Evolutionary conservation across 2,797 vertebrate genomes (phyloP), one percentile per base, ranked within the genome.

Genomic region (Peromyscus melanophrys): DNA sequence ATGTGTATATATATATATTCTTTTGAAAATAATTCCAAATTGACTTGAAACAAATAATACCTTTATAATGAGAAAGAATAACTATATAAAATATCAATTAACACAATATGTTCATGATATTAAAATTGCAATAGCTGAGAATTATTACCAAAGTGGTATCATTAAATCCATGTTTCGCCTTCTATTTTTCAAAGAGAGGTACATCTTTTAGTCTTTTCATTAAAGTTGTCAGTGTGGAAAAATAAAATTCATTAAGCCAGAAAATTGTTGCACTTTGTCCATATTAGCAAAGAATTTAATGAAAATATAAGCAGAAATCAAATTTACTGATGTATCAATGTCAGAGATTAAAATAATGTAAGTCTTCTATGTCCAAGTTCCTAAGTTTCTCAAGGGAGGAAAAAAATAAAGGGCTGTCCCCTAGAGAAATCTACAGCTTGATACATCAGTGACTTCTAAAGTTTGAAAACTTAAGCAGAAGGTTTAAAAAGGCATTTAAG

Each of bases 201-300:
- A 27, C 71, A 12, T 75, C 5, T 7, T 55, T 73, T 89, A 86
- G 7, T 78, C 89, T 87, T n/a, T 46, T 92, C 69, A 89, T 23
- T 80, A 61, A 78, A 40, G 52, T 86, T 59, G 43, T 65, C 88
- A 83, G n/a, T 55, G 31, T 92, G 9, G 57, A 90, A 78, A 92
- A 92, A 37, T 86, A 67, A 49, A 85, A 93, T 93, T 67, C 25
- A 55, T 25, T 93, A 91, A 89, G 73, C 23, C 73, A 96, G 43
- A 13, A 86, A 91, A 95, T 91, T 55, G 23, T 25, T 80, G 87
- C 63, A 75, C 25, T 71, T 87, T 95, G 25, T 94, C 61, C 92
- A 59, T 91, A 57, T 61, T 76, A 86, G 21, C 31, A 55, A 59
- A 90, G 5, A 92, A 31, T 80, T 75, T 84, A 80, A 49, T 92